These are phyloP conservation scores for Nasonia longicornis DNA, from an alignment of 1,140 invertebrate species.

Conservation along the genomic window DNA sequence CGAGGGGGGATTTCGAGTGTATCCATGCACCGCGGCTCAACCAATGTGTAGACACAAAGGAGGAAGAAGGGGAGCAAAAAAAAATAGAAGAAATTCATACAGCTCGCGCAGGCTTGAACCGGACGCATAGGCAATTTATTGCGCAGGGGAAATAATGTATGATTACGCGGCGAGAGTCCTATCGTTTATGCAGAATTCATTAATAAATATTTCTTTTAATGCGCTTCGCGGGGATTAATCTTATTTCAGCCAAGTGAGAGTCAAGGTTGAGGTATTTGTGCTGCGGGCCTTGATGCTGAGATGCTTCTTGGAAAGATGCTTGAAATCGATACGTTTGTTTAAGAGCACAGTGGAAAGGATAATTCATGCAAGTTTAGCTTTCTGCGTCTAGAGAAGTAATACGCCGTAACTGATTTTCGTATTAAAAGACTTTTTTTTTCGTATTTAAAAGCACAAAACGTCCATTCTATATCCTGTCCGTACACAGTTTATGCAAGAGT, in stretches of 20 bases:
- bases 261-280: background rate
- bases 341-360: too few species aligned
- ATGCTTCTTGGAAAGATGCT: too few species aligned
- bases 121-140: conserved; percentile 43
- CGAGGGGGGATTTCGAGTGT: background rate
- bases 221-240: background rate
- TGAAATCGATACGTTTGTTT: too few species aligned
- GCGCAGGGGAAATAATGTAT: conserved; percentile 30
- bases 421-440: too few species aligned
- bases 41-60: background rate
- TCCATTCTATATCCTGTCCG: too few species aligned
- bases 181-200: conserved; percentile 34
- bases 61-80: background rate
- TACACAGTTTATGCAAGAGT: background rate
- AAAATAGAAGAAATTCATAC: conserved; percentile 17
- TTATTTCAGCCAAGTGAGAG: background rate
- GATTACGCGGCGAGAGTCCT: background rate
- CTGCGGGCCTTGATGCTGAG: background rate
- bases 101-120: background rate
- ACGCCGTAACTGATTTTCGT: too few species aligned
- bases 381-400: too few species aligned
- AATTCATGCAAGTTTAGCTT: too few species aligned
- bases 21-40: background rate
- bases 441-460: too few species aligned
- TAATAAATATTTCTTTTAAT: conserved; percentile 31